These are phyloP conservation scores for Callocephalon fimbriatum DNA, from an alignment of 2,113 vertebrate genomes.

Conservation along the genomic window DNA sequence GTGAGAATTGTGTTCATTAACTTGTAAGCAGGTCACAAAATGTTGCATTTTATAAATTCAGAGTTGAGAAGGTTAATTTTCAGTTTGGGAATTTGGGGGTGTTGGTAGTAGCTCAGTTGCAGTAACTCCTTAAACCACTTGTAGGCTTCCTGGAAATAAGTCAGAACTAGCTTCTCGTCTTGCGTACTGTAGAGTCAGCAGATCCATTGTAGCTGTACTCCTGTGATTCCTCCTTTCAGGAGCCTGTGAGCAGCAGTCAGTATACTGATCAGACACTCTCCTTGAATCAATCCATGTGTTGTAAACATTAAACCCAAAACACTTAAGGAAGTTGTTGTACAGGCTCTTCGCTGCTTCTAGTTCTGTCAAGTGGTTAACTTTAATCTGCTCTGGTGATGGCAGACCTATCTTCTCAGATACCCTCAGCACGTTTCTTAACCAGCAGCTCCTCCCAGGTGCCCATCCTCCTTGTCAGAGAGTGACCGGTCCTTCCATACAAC, in stretches of 20 bases:
- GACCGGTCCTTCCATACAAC: not conserved
- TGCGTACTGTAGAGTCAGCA: not conserved
- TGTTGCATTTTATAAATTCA: not conserved
- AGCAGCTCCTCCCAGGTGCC: not conserved
- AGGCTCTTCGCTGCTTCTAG: not conserved
- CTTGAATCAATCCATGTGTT: not conserved
- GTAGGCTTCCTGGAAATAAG: not conserved
- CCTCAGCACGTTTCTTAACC: not conserved
- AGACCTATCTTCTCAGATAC: not conserved
- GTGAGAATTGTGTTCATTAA: not conserved
- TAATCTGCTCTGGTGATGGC: not conserved
- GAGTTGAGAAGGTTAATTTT: not conserved
- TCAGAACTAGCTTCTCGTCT: not conserved
- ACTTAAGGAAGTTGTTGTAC: not conserved
- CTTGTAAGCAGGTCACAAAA: not conserved
- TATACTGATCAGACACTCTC: not conserved
- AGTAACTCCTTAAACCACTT: not conserved
- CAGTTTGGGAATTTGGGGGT: not conserved
- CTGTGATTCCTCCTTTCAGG: not conserved
- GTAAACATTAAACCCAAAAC: not conserved
- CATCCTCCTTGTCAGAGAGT: not conserved
- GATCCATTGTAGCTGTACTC: not conserved
- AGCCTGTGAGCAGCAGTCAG: not conserved
- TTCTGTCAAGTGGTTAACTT: not conserved
- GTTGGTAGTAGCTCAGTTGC: not conserved